Percentiles rank a stretch among this genome's conserved stretches.
Conservation (phyloP, 2,888 invertebrate species). For the Cephus nigrinus region DNA sequence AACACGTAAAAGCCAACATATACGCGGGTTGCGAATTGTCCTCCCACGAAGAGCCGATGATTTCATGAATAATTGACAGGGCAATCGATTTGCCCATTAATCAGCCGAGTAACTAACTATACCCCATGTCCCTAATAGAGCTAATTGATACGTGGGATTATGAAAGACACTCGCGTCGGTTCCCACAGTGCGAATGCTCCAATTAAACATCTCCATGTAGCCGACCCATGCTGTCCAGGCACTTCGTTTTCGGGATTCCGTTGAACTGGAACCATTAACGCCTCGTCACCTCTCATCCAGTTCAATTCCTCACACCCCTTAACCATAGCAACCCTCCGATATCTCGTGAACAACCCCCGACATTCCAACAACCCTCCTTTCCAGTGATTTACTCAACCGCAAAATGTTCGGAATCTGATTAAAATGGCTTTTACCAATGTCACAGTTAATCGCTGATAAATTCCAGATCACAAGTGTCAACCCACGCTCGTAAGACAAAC, state of each 20-base stretch:
- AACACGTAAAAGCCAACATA: background rate
- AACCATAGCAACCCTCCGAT: background rate
- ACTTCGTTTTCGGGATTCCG: slow-evolving; percentile 19
- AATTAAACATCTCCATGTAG: slow-evolving; percentile 38
- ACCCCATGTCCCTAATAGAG: slow-evolving; percentile 39
- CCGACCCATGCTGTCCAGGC: slow-evolving; percentile 26
- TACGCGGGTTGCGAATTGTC: background rate
- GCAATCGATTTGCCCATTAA: background rate
- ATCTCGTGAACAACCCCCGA: background rate
- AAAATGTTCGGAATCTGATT: slow-evolving; percentile 34
- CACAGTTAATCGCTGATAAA: background rate
- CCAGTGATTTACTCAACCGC: slow-evolving; percentile 1
- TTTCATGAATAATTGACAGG: slow-evolving; percentile 24
- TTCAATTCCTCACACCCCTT: background rate
- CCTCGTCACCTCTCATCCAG: slow-evolving; percentile 8
- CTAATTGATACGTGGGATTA: slow-evolving; percentile 49
- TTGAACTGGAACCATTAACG: slow-evolving; percentile 33
- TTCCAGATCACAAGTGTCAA: background rate
- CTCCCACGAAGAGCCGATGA: slow-evolving; percentile 7
- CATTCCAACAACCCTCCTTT: background rate
- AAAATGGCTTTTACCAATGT: slow-evolving; percentile 18
- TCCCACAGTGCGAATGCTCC: slow-evolving; percentile 36
- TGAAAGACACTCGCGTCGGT: slow-evolving; percentile 41
- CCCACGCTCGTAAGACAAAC: background rate
- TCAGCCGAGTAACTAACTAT: background rate